phyloP scores from a whole-genome alignment of 2,797 vertebrate genomes.

The Lerista edwardsae region DNA sequence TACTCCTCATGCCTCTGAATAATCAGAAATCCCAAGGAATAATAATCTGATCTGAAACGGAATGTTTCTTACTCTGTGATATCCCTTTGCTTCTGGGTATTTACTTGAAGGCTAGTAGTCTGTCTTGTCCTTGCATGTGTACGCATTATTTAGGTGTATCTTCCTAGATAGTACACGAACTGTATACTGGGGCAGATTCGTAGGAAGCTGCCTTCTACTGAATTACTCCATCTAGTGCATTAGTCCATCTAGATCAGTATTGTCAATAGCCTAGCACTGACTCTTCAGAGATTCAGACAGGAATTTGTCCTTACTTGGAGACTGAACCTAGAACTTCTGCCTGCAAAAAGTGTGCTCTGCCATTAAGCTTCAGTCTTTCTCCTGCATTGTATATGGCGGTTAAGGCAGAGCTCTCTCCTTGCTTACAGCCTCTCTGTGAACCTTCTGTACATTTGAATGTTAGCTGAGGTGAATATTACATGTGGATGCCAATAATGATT shows the following conservation, averaged over 20 bases:
- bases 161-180: background rate
- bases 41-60: background rate
- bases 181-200: background rate
- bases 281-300: no score
- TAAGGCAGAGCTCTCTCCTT: background rate
- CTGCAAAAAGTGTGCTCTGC: no score
- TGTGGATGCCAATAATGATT: background rate
- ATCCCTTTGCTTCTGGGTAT: background rate
- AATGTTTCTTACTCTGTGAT: background rate
- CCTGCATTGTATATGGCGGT: background rate
- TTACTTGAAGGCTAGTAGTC: no score
- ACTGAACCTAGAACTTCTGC: no score
- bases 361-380: no score
- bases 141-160: background rate
- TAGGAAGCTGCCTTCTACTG: no score
- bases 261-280: no score
- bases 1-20: background rate
- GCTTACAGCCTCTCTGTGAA: background rate
- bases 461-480: background rate
- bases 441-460: background rate
- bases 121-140: background rate
- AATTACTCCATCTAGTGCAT: no score
- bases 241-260: no score
- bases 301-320: no score
- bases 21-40: background rate